Conservation (phyloP, 2,888 invertebrate genomes). For the Acleris holmiana region DNA sequence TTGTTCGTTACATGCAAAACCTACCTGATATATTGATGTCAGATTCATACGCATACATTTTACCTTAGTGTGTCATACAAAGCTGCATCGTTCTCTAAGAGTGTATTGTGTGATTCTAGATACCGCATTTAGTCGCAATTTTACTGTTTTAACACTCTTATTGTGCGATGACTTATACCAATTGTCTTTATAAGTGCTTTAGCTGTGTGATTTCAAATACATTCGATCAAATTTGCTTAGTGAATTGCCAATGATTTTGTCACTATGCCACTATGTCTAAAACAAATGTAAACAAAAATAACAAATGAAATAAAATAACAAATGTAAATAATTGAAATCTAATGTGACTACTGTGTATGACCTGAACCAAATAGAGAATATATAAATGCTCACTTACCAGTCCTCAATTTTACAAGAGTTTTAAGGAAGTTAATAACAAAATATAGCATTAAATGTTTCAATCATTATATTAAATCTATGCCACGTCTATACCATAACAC, state of each 20-base stretch:
- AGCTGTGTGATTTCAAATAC: slow-evolving; percentile 54
- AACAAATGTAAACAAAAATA: slow-evolving; percentile 49
- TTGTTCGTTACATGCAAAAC: slow-evolving; percentile 31
- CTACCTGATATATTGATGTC: not conserved
- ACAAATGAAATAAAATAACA: slow-evolving; percentile 41
- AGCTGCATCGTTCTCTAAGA: slow-evolving; percentile 12
- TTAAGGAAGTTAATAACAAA: slow-evolving; percentile 18
- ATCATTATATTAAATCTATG: slow-evolving; percentile 25
- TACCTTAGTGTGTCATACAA: slow-evolving; percentile 4
- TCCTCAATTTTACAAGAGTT: slow-evolving; percentile 16
- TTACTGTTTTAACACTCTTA: slow-evolving; percentile 4
- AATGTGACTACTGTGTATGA: slow-evolving; percentile 43
- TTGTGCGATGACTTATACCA: not conserved
- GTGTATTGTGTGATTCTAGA: slow-evolving; percentile 19
- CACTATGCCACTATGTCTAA: slow-evolving; percentile 80
- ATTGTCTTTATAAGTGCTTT: slow-evolving; percentile 48
- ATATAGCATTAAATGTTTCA: slow-evolving; percentile 14
- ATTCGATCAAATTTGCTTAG: slow-evolving; percentile 45
- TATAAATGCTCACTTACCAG: slow-evolving; percentile 42
- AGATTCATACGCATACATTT: not conserved
- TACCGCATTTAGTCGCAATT: not conserved
- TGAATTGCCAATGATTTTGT: slow-evolving; percentile 61
- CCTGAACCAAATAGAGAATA: slow-evolving; percentile 32
- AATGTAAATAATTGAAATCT: slow-evolving; percentile 51
- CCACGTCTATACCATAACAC: slow-evolving; percentile 18